Evolutionary conservation across 2,888 invertebrate species (phyloP).

Genomic region (Seladonia tumulorum): DNA sequence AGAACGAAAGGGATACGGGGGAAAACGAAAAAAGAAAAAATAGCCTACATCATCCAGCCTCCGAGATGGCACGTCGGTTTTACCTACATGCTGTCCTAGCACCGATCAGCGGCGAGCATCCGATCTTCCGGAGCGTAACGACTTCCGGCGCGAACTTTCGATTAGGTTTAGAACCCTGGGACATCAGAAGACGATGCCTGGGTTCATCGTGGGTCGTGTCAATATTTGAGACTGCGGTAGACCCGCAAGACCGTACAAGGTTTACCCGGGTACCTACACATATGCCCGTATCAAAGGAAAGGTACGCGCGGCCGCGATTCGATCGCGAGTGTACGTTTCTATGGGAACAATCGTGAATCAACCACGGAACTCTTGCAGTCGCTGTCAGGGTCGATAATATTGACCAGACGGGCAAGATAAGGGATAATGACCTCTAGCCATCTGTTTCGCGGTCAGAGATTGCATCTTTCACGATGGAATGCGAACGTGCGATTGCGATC

Average conservation of each 20-base stretch:
- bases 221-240: slow-evolving; percentile 72
- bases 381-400: slow-evolving; percentile 79
- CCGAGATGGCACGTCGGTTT: not conserved
- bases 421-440: slow-evolving; percentile 81
- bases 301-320: slow-evolving; percentile 71
- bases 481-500: not conserved
- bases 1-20: slow-evolving; percentile 6
- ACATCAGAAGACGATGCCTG: slow-evolving; percentile 26
- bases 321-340: slow-evolving; percentile 77
- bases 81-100: slow-evolving; percentile 36
- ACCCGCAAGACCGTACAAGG: slow-evolving; percentile 43
- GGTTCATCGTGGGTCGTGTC: slow-evolving; percentile 65
- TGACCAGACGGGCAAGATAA: slow-evolving; percentile 69
- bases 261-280: slow-evolving; percentile 56
- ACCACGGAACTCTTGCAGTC: slow-evolving; percentile 49
- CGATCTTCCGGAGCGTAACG: slow-evolving; percentile 21
- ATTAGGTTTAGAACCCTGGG: slow-evolving; percentile 23
- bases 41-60: slow-evolving; percentile 34
- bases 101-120: not conserved
- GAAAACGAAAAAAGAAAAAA: slow-evolving; percentile 24
- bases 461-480: slow-evolving; percentile 25
- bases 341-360: slow-evolving; percentile 79
- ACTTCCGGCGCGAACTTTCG: slow-evolving; percentile 30
- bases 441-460: slow-evolving; percentile 73
- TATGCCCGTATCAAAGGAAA: slow-evolving; percentile 42